Percentiles rank a stretch among this genome's conserved stretches.
These are phyloP conservation scores for Notechis scutatus DNA, from an alignment of 2,113 vertebrate species.

Conservation along the genomic window DNA sequence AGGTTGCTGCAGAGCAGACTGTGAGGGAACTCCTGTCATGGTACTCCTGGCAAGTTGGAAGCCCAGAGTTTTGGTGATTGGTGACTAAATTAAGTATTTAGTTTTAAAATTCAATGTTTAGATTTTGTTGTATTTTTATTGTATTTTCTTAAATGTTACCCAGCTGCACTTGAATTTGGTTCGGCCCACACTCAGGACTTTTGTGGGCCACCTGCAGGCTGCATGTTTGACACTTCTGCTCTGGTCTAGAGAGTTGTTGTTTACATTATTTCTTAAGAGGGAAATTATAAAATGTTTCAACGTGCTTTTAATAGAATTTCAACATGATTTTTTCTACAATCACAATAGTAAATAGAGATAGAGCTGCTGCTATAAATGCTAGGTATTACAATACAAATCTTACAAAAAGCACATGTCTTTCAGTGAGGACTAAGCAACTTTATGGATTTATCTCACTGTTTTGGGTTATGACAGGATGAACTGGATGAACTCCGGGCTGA, in stretches of 20 bases:
- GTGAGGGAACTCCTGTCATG: background rate
- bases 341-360: background rate
- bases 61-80: background rate
- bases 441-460: conserved; percentile 29
- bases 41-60: background rate
- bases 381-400: background rate
- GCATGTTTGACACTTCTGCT: background rate
- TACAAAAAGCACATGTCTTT: background rate
- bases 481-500: conserved; percentile 95
- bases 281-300: background rate
- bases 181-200: background rate
- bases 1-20: background rate
- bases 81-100: background rate
- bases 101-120: background rate
- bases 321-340: background rate
- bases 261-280: conserved; percentile 19
- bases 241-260: conserved; percentile 22
- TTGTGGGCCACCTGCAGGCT: background rate
- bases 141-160: background rate
- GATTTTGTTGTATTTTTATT: background rate
- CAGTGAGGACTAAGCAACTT: background rate
- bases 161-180: background rate
- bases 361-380: background rate
- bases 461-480: conserved; percentile 83
- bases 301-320: background rate